Evolutionary conservation across 2,888 invertebrate species (phyloP), one percentile per base, ranked within the genome.

Genomic region (Operophtera brumata): DNA sequence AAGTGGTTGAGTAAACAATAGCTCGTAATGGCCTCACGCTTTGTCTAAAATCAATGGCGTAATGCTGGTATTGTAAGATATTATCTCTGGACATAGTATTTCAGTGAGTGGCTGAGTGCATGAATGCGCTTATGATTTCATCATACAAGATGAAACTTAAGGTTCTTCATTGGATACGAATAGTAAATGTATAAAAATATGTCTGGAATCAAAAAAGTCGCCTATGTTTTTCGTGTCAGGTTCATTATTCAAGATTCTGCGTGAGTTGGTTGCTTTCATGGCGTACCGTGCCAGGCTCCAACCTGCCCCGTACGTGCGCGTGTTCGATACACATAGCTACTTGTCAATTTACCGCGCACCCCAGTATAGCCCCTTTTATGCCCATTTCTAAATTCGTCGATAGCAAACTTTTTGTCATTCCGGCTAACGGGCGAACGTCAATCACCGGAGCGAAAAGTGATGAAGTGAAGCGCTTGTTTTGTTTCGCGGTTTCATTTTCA

Each of bases 261-360:
- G 84, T 83, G 85, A 80, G 73, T 73, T 65, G 67, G 70, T 80
- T 70, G 70, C 69, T 69, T 77, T 73, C 76, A 71, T 65, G 77
- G 78, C 69, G 70, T 80, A 73, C 80, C 75, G 84, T 82, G 75
- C 89, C 89, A 84, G 89, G 82, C 85, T 80, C 87, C 82, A 78
- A 70, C 67, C 71, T 78, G 81, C 80, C 78, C 68, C 69, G 66
- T 71, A 72, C 70, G 65, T 65, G 62, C 66, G 63, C 65, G 65
- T 75, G 79, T 76, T 85, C 80, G 80, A 82, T 85, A 81, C 45
- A 52, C 34, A 52, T 71, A 63, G 61, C 57, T 65, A 63, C 71
- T 73, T 70, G 68, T 70, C 75, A 73, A 74, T 68, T 66, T 65
- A 61, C 63, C 62, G 60, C 50, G 65, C 69, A 60, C 65, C 62